phyloP scores from a whole-genome alignment of 2,888 invertebrate species.

The Hypena proboscidalis region DNA sequence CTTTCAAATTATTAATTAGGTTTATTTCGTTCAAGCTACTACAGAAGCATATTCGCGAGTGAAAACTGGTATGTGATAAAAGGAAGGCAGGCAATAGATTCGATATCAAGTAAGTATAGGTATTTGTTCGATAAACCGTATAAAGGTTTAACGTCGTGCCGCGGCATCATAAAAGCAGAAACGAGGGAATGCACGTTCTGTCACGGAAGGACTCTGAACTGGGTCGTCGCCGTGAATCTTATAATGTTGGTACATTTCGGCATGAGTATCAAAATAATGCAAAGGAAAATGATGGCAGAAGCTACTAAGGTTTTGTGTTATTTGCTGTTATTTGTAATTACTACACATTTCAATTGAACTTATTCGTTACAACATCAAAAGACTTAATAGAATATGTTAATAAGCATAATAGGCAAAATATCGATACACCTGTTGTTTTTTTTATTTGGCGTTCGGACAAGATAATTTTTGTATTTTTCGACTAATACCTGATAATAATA shows the following conservation, averaged over 20 bases:
- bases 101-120: slow-evolving; percentile 23
- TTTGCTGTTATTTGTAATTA: too few relatives aligned
- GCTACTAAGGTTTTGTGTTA: not conserved
- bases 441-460: too few relatives aligned
- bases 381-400: too few relatives aligned
- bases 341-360: too few relatives aligned
- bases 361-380: too few relatives aligned
- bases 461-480: too few relatives aligned
- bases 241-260: slow-evolving; percentile 46
- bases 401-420: too few relatives aligned
- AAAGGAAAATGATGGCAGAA: not conserved
- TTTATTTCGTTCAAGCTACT: too few relatives aligned
- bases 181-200: slow-evolving; percentile 54
- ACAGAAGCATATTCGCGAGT: too few relatives aligned
- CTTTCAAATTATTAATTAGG: too few relatives aligned
- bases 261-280: slow-evolving; percentile 42
- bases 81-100: slow-evolving; percentile 22
- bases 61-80: slow-evolving; percentile 11
- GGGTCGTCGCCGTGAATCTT: slow-evolving; percentile 54
- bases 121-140: slow-evolving; percentile 60
- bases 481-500: too few relatives aligned
- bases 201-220: slow-evolving; percentile 63
- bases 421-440: too few relatives aligned
- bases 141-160: slow-evolving; percentile 64
- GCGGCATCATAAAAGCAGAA: slow-evolving; percentile 60